Percentiles rank a stretch among this genome's conserved stretches.
phyloP scores from a whole-genome alignment of 2,113 vertebrate species.

The Trogon surrucura region DNA sequence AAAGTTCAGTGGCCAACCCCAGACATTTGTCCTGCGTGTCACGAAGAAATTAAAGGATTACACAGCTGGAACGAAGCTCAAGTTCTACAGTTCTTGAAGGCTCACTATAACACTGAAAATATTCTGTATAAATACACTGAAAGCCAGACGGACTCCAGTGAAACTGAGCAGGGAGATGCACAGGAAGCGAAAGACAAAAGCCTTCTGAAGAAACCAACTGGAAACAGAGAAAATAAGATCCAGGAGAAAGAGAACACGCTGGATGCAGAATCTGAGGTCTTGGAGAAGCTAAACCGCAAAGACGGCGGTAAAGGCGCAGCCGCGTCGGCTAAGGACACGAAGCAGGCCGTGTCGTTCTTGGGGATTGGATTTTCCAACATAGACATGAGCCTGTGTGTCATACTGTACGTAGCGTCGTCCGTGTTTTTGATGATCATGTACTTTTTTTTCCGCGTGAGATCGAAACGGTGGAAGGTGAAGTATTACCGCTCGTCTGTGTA shows the following conservation, averaged over 20 bases:
- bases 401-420: conserved; percentile 88
- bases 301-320: neutral
- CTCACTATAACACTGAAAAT: conserved; percentile 81
- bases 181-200: neutral
- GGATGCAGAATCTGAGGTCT: neutral
- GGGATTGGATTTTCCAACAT: conserved; percentile 89
- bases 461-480: conserved; percentile 84
- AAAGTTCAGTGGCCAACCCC: conserved; percentile 91
- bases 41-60: conserved; percentile 84
- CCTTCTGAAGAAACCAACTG: neutral
- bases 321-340: neutral
- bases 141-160: neutral
- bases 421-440: conserved; percentile 93
- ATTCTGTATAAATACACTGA: conserved; percentile 75
- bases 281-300: neutral
- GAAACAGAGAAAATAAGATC: neutral
- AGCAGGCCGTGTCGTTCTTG: conserved; percentile 74
- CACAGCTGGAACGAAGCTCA: conserved; percentile 86
- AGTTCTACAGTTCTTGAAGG: conserved; percentile 84
- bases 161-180: neutral
- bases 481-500: conserved; percentile 78
- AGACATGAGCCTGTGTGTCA: conserved; percentile 96
- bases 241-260: neutral
- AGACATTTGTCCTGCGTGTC: conserved; percentile 87
- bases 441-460: conserved; percentile 90